Conservation (phyloP, 2,113 vertebrate genomes). For the Sphyrna mokarran region DNA sequence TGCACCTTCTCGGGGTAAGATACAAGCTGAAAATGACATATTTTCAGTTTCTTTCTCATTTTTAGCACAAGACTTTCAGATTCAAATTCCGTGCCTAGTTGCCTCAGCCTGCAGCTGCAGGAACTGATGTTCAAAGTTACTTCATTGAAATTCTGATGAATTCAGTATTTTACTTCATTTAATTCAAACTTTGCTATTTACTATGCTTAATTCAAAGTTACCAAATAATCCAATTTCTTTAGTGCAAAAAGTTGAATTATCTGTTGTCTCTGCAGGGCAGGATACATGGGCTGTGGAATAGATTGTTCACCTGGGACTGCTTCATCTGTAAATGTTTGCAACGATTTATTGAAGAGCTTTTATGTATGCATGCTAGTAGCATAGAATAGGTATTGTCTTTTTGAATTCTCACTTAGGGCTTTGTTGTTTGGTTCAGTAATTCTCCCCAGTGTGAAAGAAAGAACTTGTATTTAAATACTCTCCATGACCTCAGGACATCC, state of each 20-base stretch:
- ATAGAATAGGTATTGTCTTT: not conserved
- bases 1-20: not conserved
- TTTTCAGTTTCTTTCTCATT: not conserved
- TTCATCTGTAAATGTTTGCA: not conserved
- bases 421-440: not conserved
- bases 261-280: not conserved
- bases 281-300: not conserved
- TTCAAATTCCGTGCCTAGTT: not conserved
- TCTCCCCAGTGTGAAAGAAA: not conserved
- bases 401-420: not conserved
- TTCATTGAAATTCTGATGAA: constrained; percentile 4
- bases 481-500: not conserved
- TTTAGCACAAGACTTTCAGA: not conserved
- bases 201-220: not conserved
- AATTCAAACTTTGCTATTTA: not conserved
- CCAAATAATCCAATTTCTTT: not conserved
- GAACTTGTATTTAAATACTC: not conserved
- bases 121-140: not conserved
- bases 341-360: not conserved
- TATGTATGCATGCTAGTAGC: not conserved
- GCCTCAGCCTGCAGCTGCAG: not conserved
- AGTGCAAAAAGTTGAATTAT: not conserved
- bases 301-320: not conserved
- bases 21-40: not conserved
- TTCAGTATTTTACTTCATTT: not conserved